Base-by-base conservation (phyloP, 2,113 vertebrate genomes). In the Rhinichthys klamathensis region DNA sequence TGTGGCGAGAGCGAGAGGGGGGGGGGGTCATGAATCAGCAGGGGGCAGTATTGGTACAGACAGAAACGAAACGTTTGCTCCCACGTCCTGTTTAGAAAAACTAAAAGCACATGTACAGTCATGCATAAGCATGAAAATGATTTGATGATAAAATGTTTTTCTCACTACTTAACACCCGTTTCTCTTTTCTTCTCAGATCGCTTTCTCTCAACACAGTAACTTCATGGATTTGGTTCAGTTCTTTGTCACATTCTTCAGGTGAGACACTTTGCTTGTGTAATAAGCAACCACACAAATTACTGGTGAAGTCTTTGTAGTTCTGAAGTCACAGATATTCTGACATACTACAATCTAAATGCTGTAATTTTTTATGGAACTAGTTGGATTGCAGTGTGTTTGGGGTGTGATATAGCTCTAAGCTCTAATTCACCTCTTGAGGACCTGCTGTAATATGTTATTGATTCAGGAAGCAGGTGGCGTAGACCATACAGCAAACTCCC, bases 201-300 rank as follows among this genome's bases (percentile, higher is more conserved):
- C 98, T 83, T 99, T 99, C 94, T 99, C 97, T 9, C 97, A 99
- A 89, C 98, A 99, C 95, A 99, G 97, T 95, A 99, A 99, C 96
- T 99, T 99, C 95, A 99, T 99, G 98, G 98, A 99, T 93, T 96
- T 99, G 92, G 98, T 99, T 88, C 98, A 99, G 93, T 99, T 99
- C 95, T 99, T 99, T 89, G 97, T 99, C 94, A 99, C 98, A 0
- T 99, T 99, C 93, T 99, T 99, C 97, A 99, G 98, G 98, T 99
- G 89, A 93, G 94, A 49, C 16, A 38, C 23, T 44, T 21, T 12
- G 18, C 1, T 9, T 72, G 18, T 46, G 65, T 30, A n/a, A 38
- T 35, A 58, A 78, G 8, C 49, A 13, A 58, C 6, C 7, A 56
- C 32, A 44, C n/a, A 21, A 58, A 74, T 25, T 15, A 44, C 27